Evolutionary conservation across 2,113 vertebrate genomes (phyloP).

Genomic region (Syngnathus typhle): DNA sequence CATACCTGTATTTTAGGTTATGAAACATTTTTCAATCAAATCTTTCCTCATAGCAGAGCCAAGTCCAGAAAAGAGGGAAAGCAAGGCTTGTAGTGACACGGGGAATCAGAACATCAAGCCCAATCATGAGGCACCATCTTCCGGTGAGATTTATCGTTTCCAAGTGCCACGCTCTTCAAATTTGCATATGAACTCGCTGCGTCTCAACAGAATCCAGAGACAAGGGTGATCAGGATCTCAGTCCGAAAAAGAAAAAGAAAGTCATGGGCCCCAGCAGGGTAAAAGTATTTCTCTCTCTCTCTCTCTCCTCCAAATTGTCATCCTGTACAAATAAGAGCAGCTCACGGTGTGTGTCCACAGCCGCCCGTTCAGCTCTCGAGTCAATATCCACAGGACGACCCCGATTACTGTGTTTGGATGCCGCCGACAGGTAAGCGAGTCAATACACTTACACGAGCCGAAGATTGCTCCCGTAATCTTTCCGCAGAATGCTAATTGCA

Average conservation of each 20-base stretch:
- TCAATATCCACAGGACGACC: conserved; percentile 88
- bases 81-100: not conserved
- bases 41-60: conserved; percentile 16
- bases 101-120: conserved; percentile 7
- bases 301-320: no score
- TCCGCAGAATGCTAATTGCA: not conserved
- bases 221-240: conserved; percentile 27
- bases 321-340: no score
- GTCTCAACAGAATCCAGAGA: conserved; percentile 32
- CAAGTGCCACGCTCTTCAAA: not conserved
- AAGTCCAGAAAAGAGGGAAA: conserved; percentile 9
- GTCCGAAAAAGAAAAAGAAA: conserved; percentile 70
- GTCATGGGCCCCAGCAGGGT: conserved; percentile 73
- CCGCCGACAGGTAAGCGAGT: conserved; percentile 84
- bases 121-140: not conserved
- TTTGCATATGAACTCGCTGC: not conserved
- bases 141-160: conserved; percentile 29
- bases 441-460: not conserved
- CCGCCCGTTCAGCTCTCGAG: conserved; percentile 68
- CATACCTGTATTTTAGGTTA: not conserved
- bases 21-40: not conserved
- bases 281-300: not conserved
- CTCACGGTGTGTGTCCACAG: conserved; percentile 52
- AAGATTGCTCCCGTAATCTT: not conserved
- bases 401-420: conserved; percentile 93